These are phyloP conservation scores for Oreohelix idahoensis DNA, from an alignment of 1,140 invertebrate species.

Conservation along the genomic window DNA sequence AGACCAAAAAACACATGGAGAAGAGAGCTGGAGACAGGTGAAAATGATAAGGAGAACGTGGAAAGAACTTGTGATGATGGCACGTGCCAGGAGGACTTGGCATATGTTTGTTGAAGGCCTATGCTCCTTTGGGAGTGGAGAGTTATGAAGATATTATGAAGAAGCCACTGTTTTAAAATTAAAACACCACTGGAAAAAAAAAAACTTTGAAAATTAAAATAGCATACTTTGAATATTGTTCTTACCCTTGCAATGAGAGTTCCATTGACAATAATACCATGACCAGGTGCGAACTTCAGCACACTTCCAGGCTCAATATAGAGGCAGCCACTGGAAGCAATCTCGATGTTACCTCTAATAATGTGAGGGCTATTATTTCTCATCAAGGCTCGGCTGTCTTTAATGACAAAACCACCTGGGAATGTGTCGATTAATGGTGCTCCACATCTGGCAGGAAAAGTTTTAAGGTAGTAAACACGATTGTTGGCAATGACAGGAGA, in stretches of 20 bases:
- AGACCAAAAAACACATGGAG: no score
- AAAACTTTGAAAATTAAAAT: neutral
- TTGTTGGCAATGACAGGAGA: constrained; percentile 59
- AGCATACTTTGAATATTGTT: neutral
- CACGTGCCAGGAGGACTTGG: no score
- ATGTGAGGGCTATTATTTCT: constrained; percentile 57
- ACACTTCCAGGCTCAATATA: constrained; percentile 89
- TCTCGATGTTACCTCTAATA: constrained; percentile 63
- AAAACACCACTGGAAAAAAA: no score
- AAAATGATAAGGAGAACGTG: no score
- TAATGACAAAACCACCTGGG: constrained; percentile 52
- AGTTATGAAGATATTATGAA: no score
- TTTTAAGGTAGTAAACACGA: constrained; percentile 57
- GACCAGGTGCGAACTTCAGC: constrained; percentile 88
- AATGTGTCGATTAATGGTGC: constrained; percentile 54
- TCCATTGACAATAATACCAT: constrained; percentile 91
- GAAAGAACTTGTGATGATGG: no score
- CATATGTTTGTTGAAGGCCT: no score
- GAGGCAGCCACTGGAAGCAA: constrained; percentile 73
- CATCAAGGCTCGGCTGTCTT: constrained; percentile 56
- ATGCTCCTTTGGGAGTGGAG: no score
- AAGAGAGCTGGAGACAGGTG: no score
- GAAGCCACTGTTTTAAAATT: no score
- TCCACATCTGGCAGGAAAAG: constrained; percentile 54
- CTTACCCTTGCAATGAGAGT: constrained; percentile 88